Conservation (phyloP, 2,888 invertebrate genomes). For the Eupeodes latifasciatus region DNA sequence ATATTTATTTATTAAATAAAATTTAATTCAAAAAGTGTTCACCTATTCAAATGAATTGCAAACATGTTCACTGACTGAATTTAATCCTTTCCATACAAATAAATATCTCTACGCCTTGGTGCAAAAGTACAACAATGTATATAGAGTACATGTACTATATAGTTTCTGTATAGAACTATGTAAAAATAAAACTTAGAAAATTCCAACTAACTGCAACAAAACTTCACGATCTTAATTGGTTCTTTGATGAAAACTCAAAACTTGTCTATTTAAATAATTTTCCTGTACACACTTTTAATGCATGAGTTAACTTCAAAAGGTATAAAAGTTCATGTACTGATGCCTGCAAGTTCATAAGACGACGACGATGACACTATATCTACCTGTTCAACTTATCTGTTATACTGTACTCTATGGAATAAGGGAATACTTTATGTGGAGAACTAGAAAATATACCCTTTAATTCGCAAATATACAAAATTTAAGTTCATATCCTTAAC, state of each 20-base stretch:
- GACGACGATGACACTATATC: not conserved
- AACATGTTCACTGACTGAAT: not conserved
- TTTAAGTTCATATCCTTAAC: not conserved
- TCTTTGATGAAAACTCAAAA: slow-evolving; percentile 27
- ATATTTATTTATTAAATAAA: not conserved
- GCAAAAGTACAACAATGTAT: no score
- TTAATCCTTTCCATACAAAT: not conserved
- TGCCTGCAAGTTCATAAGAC: not conserved
- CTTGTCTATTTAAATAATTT: slow-evolving; percentile 42
- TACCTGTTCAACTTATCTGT: no score
- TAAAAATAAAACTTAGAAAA: slow-evolving; percentile 14
- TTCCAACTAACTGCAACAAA: slow-evolving; percentile 15
- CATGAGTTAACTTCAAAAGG: slow-evolving; percentile 20
- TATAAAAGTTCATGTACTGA: not conserved
- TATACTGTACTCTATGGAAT: not conserved
- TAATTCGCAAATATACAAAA: not conserved
- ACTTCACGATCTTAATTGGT: slow-evolving; percentile 43
- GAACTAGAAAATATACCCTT: not conserved
- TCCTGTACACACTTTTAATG: slow-evolving; percentile 35
- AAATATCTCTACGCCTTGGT: no score
- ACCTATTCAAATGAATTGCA: slow-evolving; percentile 2
- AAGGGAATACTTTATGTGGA: not conserved
- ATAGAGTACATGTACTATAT: not conserved
- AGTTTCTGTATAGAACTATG: not conserved
- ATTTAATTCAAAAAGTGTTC: not conserved